Percentiles rank a stretch among this genome's conserved stretches.
These are phyloP conservation scores for Thereva nobilitata DNA, from an alignment of 2,888 invertebrate genomes.

Conservation along the genomic window DNA sequence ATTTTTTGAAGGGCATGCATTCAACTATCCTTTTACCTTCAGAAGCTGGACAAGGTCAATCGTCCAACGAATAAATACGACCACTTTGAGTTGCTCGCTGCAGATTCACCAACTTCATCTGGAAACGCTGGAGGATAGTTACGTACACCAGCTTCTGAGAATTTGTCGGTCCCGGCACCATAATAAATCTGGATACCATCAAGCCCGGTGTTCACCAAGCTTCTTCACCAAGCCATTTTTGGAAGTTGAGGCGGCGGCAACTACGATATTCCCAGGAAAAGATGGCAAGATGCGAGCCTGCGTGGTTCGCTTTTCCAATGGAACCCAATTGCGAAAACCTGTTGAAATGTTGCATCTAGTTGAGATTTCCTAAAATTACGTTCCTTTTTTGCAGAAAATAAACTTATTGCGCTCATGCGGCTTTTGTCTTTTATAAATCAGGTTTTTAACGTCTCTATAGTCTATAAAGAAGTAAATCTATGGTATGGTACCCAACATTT, in stretches of 20 bases:
- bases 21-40: neutral
- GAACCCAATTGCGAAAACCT: neutral
- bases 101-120: neutral
- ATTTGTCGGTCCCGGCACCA: neutral
- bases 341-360: neutral
- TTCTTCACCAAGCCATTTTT: neutral
- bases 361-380: neutral
- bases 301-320: neutral
- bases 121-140: conserved; percentile 1
- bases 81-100: neutral
- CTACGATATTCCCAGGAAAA: neutral
- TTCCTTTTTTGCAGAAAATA: no score
- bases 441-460: no score
- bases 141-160: neutral
- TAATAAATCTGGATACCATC: neutral
- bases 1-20: neutral
- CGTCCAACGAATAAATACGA: neutral
- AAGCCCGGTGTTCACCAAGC: neutral
- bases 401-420: no score
- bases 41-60: neutral
- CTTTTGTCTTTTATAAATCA: no score
- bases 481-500: no score
- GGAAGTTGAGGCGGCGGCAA: neutral
- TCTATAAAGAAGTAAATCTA: no score
- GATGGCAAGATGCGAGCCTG: conserved; percentile 1